These are phyloP conservation scores for Yoshiicerus persimilis DNA, from an alignment of 1,140 invertebrate species.

Conservation along the genomic window DNA sequence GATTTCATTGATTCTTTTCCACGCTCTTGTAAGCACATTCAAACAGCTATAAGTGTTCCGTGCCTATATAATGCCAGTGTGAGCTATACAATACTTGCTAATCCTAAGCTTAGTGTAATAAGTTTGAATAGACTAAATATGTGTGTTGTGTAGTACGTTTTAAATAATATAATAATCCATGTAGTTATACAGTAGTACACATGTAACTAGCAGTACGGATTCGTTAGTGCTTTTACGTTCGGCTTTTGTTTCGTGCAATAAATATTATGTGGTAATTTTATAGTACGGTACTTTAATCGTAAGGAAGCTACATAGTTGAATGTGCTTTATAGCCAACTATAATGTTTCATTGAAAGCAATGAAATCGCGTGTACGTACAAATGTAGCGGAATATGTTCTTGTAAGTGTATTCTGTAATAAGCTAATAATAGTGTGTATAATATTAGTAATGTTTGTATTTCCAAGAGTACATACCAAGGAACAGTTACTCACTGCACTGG, in stretches of 20 bases:
- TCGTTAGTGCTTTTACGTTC: background rate
- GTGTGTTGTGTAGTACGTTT: no score
- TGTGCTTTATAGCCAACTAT: no score
- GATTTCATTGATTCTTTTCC: constrained; percentile 8
- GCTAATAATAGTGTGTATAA: background rate
- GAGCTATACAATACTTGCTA: no score
- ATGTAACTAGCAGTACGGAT: background rate
- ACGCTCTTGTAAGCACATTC: background rate
- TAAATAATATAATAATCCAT: no score
- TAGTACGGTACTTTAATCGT: background rate
- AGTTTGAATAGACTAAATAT: background rate
- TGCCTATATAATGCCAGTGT: no score
- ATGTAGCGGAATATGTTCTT: background rate
- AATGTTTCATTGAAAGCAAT: background rate
- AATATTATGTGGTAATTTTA: background rate
- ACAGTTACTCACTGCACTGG: background rate
- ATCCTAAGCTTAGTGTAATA: no score
- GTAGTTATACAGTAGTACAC: no score
- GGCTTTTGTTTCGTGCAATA: background rate
- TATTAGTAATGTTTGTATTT: background rate
- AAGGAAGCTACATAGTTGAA: background rate
- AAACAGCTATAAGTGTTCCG: no score
- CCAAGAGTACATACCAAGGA: background rate
- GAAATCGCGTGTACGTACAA: background rate
- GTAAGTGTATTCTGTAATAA: background rate